These are phyloP conservation scores for Atta texana DNA, from an alignment of 1,140 invertebrate genomes.

Conservation along the genomic window DNA sequence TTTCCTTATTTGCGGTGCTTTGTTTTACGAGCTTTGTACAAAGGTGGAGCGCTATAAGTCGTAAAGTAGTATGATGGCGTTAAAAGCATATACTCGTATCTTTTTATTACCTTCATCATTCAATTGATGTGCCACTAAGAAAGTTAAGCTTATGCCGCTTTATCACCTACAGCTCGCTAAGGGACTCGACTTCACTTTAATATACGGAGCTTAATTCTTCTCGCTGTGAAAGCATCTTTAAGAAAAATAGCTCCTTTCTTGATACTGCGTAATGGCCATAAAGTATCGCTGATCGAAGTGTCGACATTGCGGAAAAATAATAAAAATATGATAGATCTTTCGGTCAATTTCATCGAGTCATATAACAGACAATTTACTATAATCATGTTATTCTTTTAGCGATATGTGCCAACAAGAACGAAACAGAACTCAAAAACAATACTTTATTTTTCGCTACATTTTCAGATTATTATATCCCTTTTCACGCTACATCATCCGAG, in stretches of 20 bases:
- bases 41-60: conserved; percentile 51
- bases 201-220: conserved; percentile 69
- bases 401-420: neutral
- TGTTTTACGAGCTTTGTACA: conserved; percentile 65
- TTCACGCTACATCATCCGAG: conserved; percentile 11
- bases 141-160: conserved; percentile 71
- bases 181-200: conserved; percentile 54
- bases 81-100: conserved; percentile 76
- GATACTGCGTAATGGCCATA: conserved; percentile 8
- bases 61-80: conserved; percentile 66
- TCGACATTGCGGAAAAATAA: neutral
- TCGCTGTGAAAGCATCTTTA: conserved; percentile 17
- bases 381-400: conserved; percentile 12
- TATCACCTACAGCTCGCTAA: conserved; percentile 67
- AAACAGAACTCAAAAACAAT: neutral
- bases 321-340: conserved; percentile 5
- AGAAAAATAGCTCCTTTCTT: conserved; percentile 19
- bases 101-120: conserved; percentile 72
- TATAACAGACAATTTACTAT: neutral
- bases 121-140: conserved; percentile 72
- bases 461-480: conserved; percentile 40
- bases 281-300: conserved; percentile 34
- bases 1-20: conserved; percentile 71
- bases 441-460: conserved; percentile 37
- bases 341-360: neutral